Percentiles rank a stretch among this genome's conserved stretches.
These are phyloP conservation scores for Mobula birostris DNA, from an alignment of 2,113 vertebrate genomes.

Conservation along the genomic window DNA sequence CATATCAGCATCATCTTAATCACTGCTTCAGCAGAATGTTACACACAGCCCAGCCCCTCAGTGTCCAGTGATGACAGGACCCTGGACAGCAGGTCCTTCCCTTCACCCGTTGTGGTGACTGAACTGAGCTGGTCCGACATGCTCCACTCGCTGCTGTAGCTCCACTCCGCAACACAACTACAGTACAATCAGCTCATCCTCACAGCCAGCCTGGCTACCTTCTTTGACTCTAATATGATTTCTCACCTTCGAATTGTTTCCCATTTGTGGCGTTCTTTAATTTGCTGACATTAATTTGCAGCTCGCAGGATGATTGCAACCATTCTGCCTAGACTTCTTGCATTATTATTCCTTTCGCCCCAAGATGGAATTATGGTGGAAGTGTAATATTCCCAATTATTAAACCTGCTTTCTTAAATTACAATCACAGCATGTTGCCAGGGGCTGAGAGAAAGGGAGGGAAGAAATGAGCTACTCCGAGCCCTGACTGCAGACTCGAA, in stretches of 20 bases:
- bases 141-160: neutral
- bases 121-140: too few species aligned
- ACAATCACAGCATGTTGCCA: conserved; percentile 29
- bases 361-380: neutral
- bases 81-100: too few species aligned
- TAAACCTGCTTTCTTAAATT: conserved; percentile 35
- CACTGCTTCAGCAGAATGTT: too few species aligned
- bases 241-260: conserved; percentile 7
- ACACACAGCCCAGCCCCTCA: too few species aligned
- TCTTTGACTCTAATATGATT: neutral
- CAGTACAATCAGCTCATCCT: neutral
- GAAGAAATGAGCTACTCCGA: neutral
- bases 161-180: neutral
- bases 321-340: neutral
- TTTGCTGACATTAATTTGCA: conserved; percentile 28
- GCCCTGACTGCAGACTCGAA: neutral
- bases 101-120: too few species aligned
- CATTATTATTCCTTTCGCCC: too few species aligned
- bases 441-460: conserved; percentile 22
- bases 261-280: conserved; percentile 14
- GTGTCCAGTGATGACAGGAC: too few species aligned
- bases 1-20: too few species aligned
- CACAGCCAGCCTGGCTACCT: neutral
- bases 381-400: conserved; percentile 37
- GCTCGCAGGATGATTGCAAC: neutral